phyloP scores from a whole-genome alignment of 2,797 vertebrate genomes.

The Bovichtus variegatus region DNA sequence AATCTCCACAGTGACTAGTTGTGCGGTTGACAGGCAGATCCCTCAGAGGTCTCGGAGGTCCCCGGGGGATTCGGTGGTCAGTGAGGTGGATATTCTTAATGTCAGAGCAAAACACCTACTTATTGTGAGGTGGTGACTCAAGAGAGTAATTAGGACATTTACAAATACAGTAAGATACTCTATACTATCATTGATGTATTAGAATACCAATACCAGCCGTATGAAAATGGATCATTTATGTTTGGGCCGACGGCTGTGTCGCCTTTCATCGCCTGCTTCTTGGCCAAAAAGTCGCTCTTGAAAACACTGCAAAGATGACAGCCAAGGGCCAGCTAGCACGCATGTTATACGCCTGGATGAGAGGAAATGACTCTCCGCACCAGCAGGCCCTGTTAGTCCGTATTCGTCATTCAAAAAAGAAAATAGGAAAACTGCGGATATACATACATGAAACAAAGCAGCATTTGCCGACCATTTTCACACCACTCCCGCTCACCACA shows the following conservation, averaged over 20 bases:
- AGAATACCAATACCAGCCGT: background rate
- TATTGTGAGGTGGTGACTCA: constrained; percentile 32
- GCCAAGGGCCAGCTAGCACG: too few relatives aligned
- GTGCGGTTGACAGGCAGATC: constrained; percentile 44
- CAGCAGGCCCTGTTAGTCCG: too few relatives aligned
- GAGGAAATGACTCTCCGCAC: too few relatives aligned
- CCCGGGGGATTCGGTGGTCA: constrained; percentile 38
- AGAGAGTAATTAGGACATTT: constrained; percentile 20
- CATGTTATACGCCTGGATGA: too few relatives aligned
- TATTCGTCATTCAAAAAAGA: too few relatives aligned
- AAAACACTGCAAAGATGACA: too few relatives aligned
- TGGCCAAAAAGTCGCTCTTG: too few relatives aligned
- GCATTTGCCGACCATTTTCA: too few relatives aligned
- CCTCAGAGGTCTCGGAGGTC: constrained; percentile 42
- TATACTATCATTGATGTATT: background rate
- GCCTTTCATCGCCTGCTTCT: too few relatives aligned
- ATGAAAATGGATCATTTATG: background rate
- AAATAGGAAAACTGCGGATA: too few relatives aligned
- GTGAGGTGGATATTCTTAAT: constrained; percentile 56
- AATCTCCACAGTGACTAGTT: constrained; percentile 23
- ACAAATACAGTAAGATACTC: background rate
- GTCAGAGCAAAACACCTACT: constrained; percentile 35
- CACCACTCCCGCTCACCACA: too few relatives aligned
- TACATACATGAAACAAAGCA: too few relatives aligned
- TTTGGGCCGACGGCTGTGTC: background rate